Evolutionary conservation across 2,113 vertebrate species (phyloP).

Genomic region (Promerops cafer): DNA sequence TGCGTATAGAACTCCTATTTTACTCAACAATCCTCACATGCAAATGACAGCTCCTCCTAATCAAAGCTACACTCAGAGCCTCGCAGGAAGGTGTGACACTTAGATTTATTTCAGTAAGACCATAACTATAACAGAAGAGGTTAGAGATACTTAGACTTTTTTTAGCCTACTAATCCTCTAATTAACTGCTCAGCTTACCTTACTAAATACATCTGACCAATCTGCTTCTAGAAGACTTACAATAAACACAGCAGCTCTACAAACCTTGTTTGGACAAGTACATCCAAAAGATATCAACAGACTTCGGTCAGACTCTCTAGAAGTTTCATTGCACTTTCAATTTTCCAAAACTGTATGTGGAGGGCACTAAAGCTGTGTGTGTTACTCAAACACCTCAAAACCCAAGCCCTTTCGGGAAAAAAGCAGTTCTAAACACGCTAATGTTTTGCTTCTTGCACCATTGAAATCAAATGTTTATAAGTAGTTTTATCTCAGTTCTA

Average conservation of each 20-base stretch:
- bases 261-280: not conserved
- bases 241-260: not conserved
- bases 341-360: not conserved
- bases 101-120: not conserved
- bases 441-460: not conserved
- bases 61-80: not conserved
- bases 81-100: not conserved
- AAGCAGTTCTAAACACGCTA: not conserved
- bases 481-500: not conserved
- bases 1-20: not conserved
- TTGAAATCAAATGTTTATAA: not conserved
- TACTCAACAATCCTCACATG: not conserved
- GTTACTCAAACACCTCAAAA: not conserved
- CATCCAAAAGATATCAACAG: not conserved
- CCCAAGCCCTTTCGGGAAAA: not conserved
- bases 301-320: not conserved
- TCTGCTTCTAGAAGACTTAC: not conserved
- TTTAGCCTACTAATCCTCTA: slow-evolving; percentile 5
- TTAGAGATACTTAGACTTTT: not conserved
- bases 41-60: not conserved
- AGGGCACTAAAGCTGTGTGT: not conserved
- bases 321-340: not conserved
- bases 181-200: slow-evolving; percentile 12
- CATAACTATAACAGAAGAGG: not conserved
- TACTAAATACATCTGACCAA: not conserved